Conservation (phyloP, 2,888 invertebrate genomes). For the Thumatha senex region DNA sequence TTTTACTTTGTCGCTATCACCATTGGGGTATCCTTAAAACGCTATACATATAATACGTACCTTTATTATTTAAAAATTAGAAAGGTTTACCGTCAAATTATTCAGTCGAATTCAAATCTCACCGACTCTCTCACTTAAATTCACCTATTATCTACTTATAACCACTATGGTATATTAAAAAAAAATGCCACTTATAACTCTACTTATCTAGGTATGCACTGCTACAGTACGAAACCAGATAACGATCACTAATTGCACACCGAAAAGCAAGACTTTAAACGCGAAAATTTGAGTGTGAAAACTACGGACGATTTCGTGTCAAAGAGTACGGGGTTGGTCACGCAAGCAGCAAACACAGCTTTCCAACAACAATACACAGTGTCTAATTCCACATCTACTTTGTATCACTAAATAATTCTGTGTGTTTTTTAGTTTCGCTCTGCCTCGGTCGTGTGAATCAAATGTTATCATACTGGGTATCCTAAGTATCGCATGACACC, state of each 20-base stretch:
- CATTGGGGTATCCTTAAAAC: background rate
- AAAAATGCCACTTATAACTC: conserved; percentile 34
- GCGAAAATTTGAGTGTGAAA: conserved; percentile 77
- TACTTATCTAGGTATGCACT: conserved; percentile 35
- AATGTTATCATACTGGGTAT: conserved; percentile 60
- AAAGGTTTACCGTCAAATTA: background rate
- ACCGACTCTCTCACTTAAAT: conserved; percentile 19
- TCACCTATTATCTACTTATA: conserved; percentile 22
- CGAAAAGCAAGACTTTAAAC: conserved; percentile 65
- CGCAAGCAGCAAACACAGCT: conserved; percentile 48
- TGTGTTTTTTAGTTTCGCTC: conserved; percentile 23
- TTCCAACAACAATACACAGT: conserved; percentile 39
- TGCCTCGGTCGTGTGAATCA: conserved; percentile 27
- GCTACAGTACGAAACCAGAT: conserved; percentile 59
- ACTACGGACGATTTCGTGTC: conserved; percentile 70
- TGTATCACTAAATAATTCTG: conserved; percentile 10
- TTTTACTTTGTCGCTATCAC: no score
- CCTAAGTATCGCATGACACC: conserved; percentile 70
- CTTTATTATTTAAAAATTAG: background rate
- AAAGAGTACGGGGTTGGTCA: conserved; percentile 59
- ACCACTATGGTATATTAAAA: conserved; percentile 33
- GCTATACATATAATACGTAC: background rate
- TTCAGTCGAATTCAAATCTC: conserved; percentile 19
- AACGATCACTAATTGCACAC: conserved; percentile 74
- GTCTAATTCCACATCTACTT: conserved; percentile 11